These are phyloP conservation scores for Caenorhabditis becei DNA, from an alignment of 2,888 invertebrate species.

Conservation along the genomic window DNA sequence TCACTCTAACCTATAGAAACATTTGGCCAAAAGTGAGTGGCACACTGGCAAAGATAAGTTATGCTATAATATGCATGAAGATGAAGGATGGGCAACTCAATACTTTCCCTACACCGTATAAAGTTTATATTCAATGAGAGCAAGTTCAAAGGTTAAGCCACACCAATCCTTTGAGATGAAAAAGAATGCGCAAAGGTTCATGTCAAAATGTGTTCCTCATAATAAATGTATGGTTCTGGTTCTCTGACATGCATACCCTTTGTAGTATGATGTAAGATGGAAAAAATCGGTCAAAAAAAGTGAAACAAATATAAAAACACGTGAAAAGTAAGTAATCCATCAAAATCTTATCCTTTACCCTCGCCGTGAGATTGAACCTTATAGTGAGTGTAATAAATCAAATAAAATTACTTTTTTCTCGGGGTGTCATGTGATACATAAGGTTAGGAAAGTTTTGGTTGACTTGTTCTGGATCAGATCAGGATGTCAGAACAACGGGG, in stretches of 20 bases:
- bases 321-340: conserved; percentile 16
- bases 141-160: conserved; percentile 5
- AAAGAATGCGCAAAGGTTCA: background rate
- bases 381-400: conserved; percentile 7
- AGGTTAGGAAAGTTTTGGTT: too few species aligned
- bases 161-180: background rate
- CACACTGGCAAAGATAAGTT: conserved; percentile 8
- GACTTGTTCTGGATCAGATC: too few species aligned
- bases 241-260: conserved; percentile 9
- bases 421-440: background rate
- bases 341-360: conserved; percentile 4
- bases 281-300: background rate
- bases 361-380: too few species aligned
- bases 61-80: conserved; percentile 24
- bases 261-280: background rate
- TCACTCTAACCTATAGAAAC: background rate
- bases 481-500: background rate
- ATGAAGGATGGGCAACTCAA: background rate
- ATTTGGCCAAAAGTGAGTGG: background rate
- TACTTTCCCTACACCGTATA: background rate
- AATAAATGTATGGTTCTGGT: conserved; percentile 46
- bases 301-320: too few species aligned
- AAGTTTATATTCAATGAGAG: background rate
- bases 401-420: background rate
- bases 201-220: conserved; percentile 13